Evolutionary conservation across 2,888 invertebrate genomes (phyloP).

Genomic region (Tachina lurida): DNA sequence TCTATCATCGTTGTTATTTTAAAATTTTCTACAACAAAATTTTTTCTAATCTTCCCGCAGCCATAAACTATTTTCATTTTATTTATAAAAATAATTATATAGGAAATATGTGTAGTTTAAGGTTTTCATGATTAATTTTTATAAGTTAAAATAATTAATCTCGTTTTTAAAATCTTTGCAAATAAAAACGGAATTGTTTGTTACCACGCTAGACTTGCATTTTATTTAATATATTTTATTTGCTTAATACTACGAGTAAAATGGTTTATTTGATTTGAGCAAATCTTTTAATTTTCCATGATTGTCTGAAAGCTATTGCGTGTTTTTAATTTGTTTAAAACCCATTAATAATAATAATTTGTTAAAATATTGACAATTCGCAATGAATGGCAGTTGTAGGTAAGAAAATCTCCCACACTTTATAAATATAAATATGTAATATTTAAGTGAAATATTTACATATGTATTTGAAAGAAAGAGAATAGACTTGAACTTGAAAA

Average conservation of each 20-base stretch:
- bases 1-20: conserved; percentile 12
- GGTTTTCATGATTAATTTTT: conserved; percentile 48
- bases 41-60: neutral
- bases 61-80: conserved; percentile 10
- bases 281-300: conserved; percentile 37
- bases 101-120: conserved; percentile 52
- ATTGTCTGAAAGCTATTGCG: conserved; percentile 47
- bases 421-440: conserved; percentile 8
- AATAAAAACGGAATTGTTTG: conserved; percentile 53
- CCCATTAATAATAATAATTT: conserved; percentile 67
- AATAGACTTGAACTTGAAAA: conserved; percentile 49
- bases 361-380: conserved; percentile 60
- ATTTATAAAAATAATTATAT: conserved; percentile 56
- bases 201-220: conserved; percentile 50
- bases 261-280: conserved; percentile 51
- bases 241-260: conserved; percentile 43
- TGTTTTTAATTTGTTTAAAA: conserved; percentile 51
- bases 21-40: conserved; percentile 16
- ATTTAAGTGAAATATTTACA: neutral
- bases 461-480: conserved; percentile 12
- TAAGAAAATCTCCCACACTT: conserved; percentile 59
- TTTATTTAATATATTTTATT: neutral
- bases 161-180: conserved; percentile 29
- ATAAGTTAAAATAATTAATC: conserved; percentile 44
- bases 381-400: conserved; percentile 24